Conservation (phyloP, 2,888 invertebrate species). For the Micoletzkya japonica region DNA sequence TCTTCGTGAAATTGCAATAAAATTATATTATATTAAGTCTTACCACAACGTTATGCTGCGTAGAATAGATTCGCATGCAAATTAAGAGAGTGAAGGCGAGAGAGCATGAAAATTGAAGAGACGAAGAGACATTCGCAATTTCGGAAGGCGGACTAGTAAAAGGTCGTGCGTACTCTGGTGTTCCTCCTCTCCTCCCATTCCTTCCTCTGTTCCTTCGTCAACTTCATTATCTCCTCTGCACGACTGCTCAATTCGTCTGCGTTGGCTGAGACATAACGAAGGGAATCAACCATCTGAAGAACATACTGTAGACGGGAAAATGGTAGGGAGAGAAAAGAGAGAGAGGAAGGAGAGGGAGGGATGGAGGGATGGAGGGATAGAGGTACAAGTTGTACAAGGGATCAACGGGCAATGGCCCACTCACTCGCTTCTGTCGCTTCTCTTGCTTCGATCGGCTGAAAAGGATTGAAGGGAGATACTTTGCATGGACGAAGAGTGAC, state of each 20-base stretch:
- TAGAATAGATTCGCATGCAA: too few species aligned
- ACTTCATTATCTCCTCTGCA: slow-evolving; percentile 9
- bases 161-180: background rate
- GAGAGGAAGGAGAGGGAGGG: background rate
- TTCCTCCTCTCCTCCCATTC: slow-evolving; percentile 14
- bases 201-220: slow-evolving; percentile 15
- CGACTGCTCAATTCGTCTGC: slow-evolving; percentile 1
- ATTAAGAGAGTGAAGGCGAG: too few species aligned
- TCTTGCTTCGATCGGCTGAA: slow-evolving; percentile 10
- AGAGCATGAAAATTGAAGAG: too few species aligned
- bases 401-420: background rate
- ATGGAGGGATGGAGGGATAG: background rate
- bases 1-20: too few species aligned
- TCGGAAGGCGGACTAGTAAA: background rate
- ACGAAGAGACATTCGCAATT: too few species aligned
- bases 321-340: background rate
- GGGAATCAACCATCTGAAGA: too few species aligned
- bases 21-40: too few species aligned
- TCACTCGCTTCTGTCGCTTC: slow-evolving; percentile 10
- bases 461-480: background rate
- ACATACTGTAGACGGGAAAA: too few species aligned
- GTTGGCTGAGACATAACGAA: slow-evolving; percentile 11
- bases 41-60: too few species aligned
- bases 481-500: background rate
- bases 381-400: too few species aligned